Evolutionary conservation across 2,113 vertebrate genomes (phyloP).

Genomic region (Urocolius indicus): DNA sequence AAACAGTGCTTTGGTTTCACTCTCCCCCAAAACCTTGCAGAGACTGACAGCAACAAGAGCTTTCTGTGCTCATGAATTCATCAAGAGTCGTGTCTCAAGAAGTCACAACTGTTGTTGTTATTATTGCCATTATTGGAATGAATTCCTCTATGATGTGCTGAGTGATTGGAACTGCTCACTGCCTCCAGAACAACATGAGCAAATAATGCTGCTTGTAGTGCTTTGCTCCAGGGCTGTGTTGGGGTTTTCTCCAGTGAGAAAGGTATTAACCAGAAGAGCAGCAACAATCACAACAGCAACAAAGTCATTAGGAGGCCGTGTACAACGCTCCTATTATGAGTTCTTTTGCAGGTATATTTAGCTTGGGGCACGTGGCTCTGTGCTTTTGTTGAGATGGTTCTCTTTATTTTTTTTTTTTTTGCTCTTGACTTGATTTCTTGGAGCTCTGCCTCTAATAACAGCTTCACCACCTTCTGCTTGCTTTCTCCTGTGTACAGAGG

Average conservation of each 20-base stretch:
- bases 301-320: conserved; percentile 30
- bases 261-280: conserved; percentile 40
- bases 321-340: background rate
- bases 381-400: background rate
- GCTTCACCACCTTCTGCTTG: background rate
- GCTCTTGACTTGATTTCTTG: background rate
- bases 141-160: conserved; percentile 28
- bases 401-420: no score
- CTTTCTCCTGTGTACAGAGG: background rate
- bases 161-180: conserved; percentile 19
- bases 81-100: conserved; percentile 15
- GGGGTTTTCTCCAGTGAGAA: background rate
- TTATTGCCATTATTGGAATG: conserved; percentile 45
- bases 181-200: conserved; percentile 40
- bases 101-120: conserved; percentile 34
- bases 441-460: background rate
- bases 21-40: no score
- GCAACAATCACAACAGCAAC: background rate
- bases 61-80: conserved; percentile 51
- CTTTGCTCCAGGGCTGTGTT: background rate
- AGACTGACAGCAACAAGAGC: background rate
- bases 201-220: conserved; percentile 24
- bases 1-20: background rate
- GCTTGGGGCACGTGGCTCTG: background rate
- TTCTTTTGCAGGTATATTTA: background rate